These are phyloP conservation scores for Panthera tigris DNA, from an alignment of 2,113 vertebrate species.

Conservation along the genomic window DNA sequence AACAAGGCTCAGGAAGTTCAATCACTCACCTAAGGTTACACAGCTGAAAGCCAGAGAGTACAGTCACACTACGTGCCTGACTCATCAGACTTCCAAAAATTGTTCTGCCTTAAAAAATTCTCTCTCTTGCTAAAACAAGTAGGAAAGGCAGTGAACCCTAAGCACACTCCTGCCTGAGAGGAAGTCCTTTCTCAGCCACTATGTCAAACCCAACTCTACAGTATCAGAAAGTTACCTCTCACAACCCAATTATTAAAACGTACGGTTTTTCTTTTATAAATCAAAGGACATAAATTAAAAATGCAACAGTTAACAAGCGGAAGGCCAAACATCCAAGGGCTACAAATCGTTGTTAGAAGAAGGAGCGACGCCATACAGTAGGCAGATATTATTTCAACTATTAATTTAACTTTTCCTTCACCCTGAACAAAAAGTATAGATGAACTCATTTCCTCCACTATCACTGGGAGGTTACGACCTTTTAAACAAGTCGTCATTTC, in stretches of 20 bases:
- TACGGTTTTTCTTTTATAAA: background rate
- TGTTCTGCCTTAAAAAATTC: background rate
- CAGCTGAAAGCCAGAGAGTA: background rate
- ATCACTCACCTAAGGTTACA: background rate
- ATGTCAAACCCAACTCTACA: background rate
- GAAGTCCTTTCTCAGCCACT: background rate
- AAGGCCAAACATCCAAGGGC: background rate
- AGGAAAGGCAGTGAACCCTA: background rate
- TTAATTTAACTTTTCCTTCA: background rate
- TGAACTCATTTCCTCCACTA: slow-evolving; percentile 3
- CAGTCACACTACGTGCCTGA: background rate
- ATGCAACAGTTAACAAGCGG: background rate
- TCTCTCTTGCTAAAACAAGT: background rate
- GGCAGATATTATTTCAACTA: background rate
- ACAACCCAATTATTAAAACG: background rate
- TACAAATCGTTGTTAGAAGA: background rate
- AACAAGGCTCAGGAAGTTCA: background rate
- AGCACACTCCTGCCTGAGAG: background rate
- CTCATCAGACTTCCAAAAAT: background rate
- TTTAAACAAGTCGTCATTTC: background rate
- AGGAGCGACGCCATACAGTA: background rate
- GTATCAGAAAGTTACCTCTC: background rate
- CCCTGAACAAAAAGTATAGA: background rate
- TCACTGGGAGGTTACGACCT: background rate
- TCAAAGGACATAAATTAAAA: background rate